Evolutionary conservation across 2,113 vertebrate genomes (phyloP).

Genomic region (Geococcyx californianus): DNA sequence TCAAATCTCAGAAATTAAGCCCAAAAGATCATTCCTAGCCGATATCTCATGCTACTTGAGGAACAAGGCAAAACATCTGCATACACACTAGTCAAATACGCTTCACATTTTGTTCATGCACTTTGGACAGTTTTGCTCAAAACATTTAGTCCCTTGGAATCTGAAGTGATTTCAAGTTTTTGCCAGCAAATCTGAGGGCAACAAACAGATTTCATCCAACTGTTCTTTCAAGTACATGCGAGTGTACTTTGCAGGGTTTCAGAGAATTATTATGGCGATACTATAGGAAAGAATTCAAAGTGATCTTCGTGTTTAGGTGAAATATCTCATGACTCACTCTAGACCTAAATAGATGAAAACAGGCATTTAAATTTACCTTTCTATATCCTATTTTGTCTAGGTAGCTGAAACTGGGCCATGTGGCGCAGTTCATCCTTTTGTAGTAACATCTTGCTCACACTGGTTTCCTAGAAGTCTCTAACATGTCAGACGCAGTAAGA

Average conservation of each 20-base stretch:
- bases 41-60: background rate
- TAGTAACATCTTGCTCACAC: background rate
- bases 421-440: background rate
- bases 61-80: background rate
- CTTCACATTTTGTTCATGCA: conserved; percentile 11
- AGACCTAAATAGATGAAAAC: background rate
- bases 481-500: background rate
- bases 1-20: conserved; percentile 32
- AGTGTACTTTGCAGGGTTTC: background rate
- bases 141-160: background rate
- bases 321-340: background rate
- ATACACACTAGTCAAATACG: conserved; percentile 6
- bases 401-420: background rate
- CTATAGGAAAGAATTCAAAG: background rate
- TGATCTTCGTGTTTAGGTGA: background rate
- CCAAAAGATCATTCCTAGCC: background rate
- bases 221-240: background rate
- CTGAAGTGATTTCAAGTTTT: background rate
- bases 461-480: background rate
- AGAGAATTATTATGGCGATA: background rate
- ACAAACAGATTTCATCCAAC: background rate
- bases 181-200: background rate
- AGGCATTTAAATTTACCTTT: background rate
- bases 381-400: background rate
- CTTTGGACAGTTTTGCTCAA: background rate